phyloP scores from a whole-genome alignment of 2,888 invertebrate genomes.

The Gymnoscelis rufifasciata region DNA sequence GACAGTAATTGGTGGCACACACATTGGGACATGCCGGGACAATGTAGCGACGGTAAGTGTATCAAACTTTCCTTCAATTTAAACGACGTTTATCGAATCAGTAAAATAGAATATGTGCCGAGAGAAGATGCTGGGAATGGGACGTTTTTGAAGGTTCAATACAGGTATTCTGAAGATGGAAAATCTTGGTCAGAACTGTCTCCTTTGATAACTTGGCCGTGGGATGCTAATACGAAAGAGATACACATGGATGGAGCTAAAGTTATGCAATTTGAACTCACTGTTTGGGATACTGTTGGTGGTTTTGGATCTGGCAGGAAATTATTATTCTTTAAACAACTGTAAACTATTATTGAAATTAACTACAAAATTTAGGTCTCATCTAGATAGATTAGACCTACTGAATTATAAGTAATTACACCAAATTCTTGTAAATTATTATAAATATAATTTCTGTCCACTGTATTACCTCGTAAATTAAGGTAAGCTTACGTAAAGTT shows the following conservation, averaged over 20 bases:
- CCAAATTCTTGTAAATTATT: no score
- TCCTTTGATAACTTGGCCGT: constrained; percentile 37
- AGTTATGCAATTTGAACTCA: constrained; percentile 49
- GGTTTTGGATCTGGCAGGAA: constrained; percentile 58
- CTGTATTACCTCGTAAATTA: no score
- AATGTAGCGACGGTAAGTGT: constrained; percentile 35
- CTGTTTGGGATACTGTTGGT: constrained; percentile 47
- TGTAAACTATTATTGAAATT: background rate
- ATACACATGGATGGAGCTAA: constrained; percentile 37
- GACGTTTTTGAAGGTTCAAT: constrained; percentile 49
- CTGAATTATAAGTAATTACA: no score
- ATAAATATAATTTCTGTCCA: no score
- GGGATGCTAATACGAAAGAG: constrained; percentile 43
- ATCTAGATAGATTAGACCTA: no score
- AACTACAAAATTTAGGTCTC: no score
- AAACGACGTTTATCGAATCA: constrained; percentile 38
- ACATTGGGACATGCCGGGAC: constrained; percentile 37
- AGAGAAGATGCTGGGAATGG: constrained; percentile 58
- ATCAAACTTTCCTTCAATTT: constrained; percentile 48
- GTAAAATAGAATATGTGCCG: constrained; percentile 54
- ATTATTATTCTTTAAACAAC: constrained; percentile 40
- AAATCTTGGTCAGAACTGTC: constrained; percentile 45
- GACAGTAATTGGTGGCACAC: constrained; percentile 48
- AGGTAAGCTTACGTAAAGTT: no score
- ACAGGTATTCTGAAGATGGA: constrained; percentile 46